Conservation (phyloP, 1,140 invertebrate species). For the Zaprionus capensis region DNA sequence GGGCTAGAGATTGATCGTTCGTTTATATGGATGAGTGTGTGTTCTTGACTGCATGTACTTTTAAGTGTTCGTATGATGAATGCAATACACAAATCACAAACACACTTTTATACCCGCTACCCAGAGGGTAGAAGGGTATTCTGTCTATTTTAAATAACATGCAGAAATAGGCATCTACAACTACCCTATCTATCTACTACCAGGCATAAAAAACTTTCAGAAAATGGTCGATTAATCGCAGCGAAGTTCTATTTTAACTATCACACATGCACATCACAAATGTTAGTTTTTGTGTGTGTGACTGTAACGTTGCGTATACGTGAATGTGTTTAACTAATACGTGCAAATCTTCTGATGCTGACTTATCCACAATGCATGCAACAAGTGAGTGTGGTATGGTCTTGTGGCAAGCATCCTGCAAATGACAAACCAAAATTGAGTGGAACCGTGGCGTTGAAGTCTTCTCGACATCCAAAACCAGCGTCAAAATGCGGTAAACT, state of each 20-base stretch:
- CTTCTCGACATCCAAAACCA: slow-evolving; percentile 22
- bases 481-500: slow-evolving; percentile 51
- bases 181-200: too few species aligned
- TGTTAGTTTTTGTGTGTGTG: neutral
- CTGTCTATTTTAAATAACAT: too few species aligned
- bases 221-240: too few species aligned
- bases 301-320: neutral
- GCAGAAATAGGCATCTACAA: too few species aligned
- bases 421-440: slow-evolving; percentile 70
- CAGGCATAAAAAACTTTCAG: too few species aligned
- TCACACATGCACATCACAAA: too few species aligned
- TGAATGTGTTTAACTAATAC: neutral
- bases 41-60: neutral
- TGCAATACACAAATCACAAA: slow-evolving; percentile 17
- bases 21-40: neutral
- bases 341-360: neutral
- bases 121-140: too few species aligned
- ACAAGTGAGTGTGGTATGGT: slow-evolving; percentile 10
- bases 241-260: too few species aligned
- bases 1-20: neutral
- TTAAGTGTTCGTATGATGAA: slow-evolving; percentile 4
- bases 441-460: slow-evolving; percentile 43
- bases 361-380: neutral
- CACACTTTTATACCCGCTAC: slow-evolving; percentile 6
- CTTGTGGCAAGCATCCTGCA: slow-evolving; percentile 48